These are phyloP conservation scores for Diplodus puntazzo DNA, from an alignment of 2,797 vertebrate species.

Conservation along the genomic window DNA sequence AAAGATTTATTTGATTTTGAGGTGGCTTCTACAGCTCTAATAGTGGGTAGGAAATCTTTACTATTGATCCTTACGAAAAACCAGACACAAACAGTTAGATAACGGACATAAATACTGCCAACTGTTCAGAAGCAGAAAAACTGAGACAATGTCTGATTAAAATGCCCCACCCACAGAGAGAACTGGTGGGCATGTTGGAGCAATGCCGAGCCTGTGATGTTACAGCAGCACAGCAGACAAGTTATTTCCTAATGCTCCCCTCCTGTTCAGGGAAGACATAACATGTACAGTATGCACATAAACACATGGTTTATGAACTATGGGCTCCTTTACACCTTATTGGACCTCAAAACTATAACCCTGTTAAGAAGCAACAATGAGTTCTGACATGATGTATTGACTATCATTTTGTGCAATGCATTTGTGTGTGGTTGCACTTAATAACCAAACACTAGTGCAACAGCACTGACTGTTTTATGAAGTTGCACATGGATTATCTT, in stretches of 20 bases:
- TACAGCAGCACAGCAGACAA: not conserved
- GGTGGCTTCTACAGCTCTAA: not conserved
- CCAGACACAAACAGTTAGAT: not conserved
- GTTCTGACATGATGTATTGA: not conserved
- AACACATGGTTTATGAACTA: not conserved
- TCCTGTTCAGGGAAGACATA: not conserved
- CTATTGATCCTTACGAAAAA: not conserved
- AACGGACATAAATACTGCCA: not conserved
- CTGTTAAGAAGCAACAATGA: not conserved
- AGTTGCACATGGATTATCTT: not conserved
- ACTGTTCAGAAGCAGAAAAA: not conserved
- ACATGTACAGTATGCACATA: slow-evolving; percentile 1
- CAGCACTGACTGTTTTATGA: not conserved
- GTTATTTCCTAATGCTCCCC: not conserved
- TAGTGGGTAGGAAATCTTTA: not conserved
- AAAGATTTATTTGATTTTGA: not conserved
- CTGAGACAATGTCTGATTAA: not conserved
- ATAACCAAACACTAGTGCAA: not conserved
- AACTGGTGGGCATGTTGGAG: slow-evolving; percentile 16
- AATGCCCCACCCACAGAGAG: not conserved
- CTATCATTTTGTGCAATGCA: not conserved
- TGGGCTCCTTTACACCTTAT: too few relatives aligned
- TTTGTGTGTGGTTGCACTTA: not conserved
- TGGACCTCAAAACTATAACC: not conserved
- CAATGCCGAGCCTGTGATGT: slow-evolving; percentile 11